These are phyloP conservation scores for Fregata magnificens DNA, from an alignment of 2,113 vertebrate species.

Conservation along the genomic window DNA sequence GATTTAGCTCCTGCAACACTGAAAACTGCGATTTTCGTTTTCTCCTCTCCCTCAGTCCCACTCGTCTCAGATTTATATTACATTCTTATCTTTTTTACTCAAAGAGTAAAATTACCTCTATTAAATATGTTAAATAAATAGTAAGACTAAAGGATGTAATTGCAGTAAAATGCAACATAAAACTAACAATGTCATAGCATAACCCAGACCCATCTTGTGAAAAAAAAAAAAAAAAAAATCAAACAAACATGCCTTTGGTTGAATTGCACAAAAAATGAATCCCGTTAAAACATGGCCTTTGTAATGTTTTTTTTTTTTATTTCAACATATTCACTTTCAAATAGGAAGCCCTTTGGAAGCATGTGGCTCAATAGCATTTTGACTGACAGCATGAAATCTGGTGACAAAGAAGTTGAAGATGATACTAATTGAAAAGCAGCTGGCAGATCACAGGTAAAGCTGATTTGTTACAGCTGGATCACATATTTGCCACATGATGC, in stretches of 20 bases:
- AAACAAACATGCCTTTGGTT: neutral
- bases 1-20: neutral
- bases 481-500: neutral
- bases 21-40: neutral
- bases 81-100: neutral
- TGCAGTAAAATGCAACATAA: neutral
- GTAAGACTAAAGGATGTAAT: neutral
- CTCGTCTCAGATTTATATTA: neutral
- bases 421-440: neutral
- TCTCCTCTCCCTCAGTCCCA: neutral
- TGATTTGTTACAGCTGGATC: neutral
- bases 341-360: neutral
- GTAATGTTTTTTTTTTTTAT: neutral
- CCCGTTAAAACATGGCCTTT: neutral
- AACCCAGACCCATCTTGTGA: neutral
- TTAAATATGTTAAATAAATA: neutral
- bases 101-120: neutral
- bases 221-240: too few relatives aligned
- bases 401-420: neutral
- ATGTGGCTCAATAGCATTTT: neutral
- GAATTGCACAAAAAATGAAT: neutral
- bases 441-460: neutral
- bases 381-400: neutral
- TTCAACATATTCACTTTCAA: neutral
- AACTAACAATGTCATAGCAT: neutral